Evolutionary conservation across 2,888 invertebrate species (phyloP).

Genomic region (Drosophila nigricruria): DNA sequence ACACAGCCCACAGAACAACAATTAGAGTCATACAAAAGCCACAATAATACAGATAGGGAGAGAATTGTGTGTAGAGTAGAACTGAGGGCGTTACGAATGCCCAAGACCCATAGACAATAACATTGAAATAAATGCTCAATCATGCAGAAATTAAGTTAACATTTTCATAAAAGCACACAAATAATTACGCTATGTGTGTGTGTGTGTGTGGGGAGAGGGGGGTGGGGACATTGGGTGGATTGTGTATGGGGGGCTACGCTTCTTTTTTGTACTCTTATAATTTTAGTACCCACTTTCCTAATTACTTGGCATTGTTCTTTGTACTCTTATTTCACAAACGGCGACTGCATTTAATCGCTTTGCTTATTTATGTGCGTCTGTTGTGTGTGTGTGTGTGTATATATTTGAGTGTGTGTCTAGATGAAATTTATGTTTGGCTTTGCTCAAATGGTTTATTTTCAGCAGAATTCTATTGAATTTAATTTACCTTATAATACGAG

Average conservation of each 20-base stretch:
- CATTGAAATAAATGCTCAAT: slow-evolving; percentile 76
- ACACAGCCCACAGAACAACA: slow-evolving; percentile 7
- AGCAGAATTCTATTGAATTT: slow-evolving; percentile 18
- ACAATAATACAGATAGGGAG: slow-evolving; percentile 18
- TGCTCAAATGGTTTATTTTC: slow-evolving; percentile 19
- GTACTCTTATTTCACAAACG: slow-evolving; percentile 22
- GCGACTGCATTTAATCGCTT: slow-evolving; percentile 55
- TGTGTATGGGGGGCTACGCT: background rate
- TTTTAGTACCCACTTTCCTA: slow-evolving; percentile 69
- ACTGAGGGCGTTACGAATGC: slow-evolving; percentile 26
- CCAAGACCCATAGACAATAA: slow-evolving; percentile 55
- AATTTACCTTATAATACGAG: slow-evolving; percentile 3
- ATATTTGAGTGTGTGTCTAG: slow-evolving; percentile 10
- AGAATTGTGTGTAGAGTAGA: background rate
- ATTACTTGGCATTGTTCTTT: slow-evolving; percentile 58
- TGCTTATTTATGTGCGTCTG: slow-evolving; percentile 26
- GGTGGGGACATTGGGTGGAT: background rate
- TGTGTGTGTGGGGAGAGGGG: background rate
- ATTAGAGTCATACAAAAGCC: slow-evolving; percentile 23
- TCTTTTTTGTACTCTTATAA: slow-evolving; percentile 41
- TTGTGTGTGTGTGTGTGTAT: background rate
- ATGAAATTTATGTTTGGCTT: slow-evolving; percentile 42
- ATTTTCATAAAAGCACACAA: slow-evolving; percentile 60
- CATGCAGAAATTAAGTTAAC: slow-evolving; percentile 73
- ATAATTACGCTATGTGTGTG: slow-evolving; percentile 43